Conservation (phyloP, 2,113 vertebrate species). For the Odontesthes bonariensis region DNA sequence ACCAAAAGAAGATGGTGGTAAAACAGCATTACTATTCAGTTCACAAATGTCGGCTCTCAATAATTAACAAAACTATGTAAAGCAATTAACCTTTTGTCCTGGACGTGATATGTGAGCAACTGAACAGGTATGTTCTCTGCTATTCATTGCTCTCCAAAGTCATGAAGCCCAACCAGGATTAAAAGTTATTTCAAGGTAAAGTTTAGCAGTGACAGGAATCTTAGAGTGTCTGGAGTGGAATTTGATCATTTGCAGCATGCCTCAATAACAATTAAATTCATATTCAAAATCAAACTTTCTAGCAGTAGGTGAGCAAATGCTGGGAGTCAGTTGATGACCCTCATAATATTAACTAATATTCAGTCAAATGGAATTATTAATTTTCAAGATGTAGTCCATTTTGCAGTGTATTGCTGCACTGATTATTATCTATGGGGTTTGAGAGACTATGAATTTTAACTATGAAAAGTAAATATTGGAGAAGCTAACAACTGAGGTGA, state of each 20-base stretch:
- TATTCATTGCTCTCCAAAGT: slow-evolving; percentile 72
- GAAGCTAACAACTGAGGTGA: slow-evolving; percentile 23
- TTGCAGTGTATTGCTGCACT: background rate
- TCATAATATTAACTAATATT: slow-evolving; percentile 36
- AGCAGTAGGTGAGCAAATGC: background rate
- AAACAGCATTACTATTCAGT: slow-evolving; percentile 69
- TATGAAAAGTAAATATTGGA: slow-evolving; percentile 8
- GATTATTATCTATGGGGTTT: slow-evolving; percentile 26
- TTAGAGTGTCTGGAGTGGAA: no score
- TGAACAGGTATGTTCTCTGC: slow-evolving; percentile 51
- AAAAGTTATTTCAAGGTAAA: slow-evolving; percentile 63
- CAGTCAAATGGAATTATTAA: slow-evolving; percentile 40
- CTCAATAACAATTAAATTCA: no score
- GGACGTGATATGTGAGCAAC: slow-evolving; percentile 55
- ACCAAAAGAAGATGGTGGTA: slow-evolving; percentile 34
- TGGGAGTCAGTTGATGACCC: background rate
- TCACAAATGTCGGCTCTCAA: slow-evolving; percentile 25
- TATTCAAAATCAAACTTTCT: no score
- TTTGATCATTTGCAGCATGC: no score
- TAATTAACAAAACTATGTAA: slow-evolving; percentile 42
- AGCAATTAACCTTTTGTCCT: slow-evolving; percentile 76
- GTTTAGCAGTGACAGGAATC: background rate
- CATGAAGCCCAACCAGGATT: slow-evolving; percentile 38
- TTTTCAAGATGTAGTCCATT: slow-evolving; percentile 28
- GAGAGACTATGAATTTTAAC: slow-evolving; percentile 41